Conservation (phyloP, 2,797 vertebrate genomes). For the Agapornis canus region DNA sequence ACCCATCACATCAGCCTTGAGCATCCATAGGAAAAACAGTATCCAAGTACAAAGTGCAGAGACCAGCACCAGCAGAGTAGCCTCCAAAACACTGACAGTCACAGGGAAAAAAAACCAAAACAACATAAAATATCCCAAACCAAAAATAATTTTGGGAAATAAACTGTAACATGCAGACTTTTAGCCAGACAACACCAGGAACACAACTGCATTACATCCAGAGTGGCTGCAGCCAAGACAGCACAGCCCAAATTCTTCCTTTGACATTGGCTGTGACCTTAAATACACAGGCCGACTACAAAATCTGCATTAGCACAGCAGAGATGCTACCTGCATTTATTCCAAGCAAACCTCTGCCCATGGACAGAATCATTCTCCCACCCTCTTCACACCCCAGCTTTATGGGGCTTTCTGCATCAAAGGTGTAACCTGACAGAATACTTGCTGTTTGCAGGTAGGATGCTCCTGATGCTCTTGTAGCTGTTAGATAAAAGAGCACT, state of each 20-base stretch:
- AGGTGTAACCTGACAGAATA: not conserved
- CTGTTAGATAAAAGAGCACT: not conserved
- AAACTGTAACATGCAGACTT: not conserved
- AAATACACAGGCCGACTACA: not conserved
- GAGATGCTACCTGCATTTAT: not conserved
- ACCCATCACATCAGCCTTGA: not conserved
- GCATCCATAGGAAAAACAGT: not conserved
- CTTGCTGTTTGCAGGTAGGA: not conserved
- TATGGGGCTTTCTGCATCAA: not conserved
- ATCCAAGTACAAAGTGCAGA: not conserved
- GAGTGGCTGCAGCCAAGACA: not conserved
- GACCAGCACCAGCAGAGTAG: not conserved
- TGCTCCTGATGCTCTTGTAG: not conserved
- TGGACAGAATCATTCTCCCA: not conserved
- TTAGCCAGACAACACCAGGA: not conserved
- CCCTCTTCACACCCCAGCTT: not conserved
- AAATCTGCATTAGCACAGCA: not conserved
- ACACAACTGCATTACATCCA: not conserved
- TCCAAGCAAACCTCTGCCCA: not conserved
- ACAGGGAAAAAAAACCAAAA: rapidly evolving
- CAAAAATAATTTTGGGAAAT: not conserved
- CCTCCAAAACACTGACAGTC: not conserved
- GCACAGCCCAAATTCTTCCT: not conserved
- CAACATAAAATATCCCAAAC: not conserved
- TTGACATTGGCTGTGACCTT: conserved; percentile 16